Evolutionary conservation across 1,140 invertebrate species (phyloP), one percentile per base, ranked within the genome.

Genomic region (Saccostrea glomerata): DNA sequence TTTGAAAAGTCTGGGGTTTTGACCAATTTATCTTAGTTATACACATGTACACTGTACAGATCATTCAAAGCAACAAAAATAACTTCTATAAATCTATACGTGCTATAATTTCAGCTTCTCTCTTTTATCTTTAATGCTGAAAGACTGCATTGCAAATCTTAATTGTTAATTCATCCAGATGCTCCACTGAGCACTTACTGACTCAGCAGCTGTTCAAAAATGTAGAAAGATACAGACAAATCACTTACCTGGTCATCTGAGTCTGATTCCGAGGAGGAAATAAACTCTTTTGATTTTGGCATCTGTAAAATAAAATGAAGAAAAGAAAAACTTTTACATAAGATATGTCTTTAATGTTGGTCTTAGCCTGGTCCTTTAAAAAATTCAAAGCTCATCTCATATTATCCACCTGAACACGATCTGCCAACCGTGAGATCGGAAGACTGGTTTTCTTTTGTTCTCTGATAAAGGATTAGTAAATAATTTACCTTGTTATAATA

Each of bases 251-350:
- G 91, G 86, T 88, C 70, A 30, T 90, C 92, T 9, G 92, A 92
- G 54, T 91, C 92, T 47, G 92, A 93, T 30, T 92, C 92, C 30
- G 88, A 90, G 20, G 90, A 86, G 23, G 90, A 90, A 36, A 93
- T 77, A 70, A 91, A 92, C 90, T 93, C 92, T 60, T 92, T 93
- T 9, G 92, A 92, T 60, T 93, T 93, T 11, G 92, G 92, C 92
- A 93, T 93, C 87, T 88, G 87, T 63, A 87, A 87, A 25, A 82
- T 15, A 84, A 63, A 63, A 23, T 13, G 4, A 30, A 25, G 77
- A 25, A 47, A 82, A 30, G n/a, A 11, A 47, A 30, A 4, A 30
- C 25, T 82, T 82, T 25, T 82, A 25, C 20, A 66, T n/a, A 23
- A 66, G 20, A 66, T 66, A n/a, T 36, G 2, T 36, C 0, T 36